These are phyloP conservation scores for Spinus pinus DNA, from an alignment of 2,797 vertebrate species.

Conservation along the genomic window DNA sequence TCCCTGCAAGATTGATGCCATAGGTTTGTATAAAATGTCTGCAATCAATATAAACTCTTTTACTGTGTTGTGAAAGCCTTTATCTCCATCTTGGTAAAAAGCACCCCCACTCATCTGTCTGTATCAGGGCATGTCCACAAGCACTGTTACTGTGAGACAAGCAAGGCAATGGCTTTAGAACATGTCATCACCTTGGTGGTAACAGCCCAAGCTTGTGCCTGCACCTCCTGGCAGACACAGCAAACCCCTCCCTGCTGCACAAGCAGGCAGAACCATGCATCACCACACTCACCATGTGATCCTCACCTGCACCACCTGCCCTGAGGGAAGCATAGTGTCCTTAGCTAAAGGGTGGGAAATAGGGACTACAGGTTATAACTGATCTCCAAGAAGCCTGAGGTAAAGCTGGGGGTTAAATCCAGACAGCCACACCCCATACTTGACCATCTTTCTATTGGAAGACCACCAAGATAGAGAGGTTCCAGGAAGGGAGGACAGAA, in stretches of 20 bases:
- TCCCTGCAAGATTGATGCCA: slow-evolving; percentile 2
- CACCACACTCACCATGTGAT: fast-evolving
- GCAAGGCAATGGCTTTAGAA: background rate
- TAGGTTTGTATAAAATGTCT: slow-evolving; percentile 43
- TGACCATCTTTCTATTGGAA: background rate
- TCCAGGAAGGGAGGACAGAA: background rate
- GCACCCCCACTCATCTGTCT: background rate
- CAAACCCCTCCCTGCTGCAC: background rate
- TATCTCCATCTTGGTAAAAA: slow-evolving; percentile 1
- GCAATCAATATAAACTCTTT: slow-evolving; percentile 43
- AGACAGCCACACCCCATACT: background rate
- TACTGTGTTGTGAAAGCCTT: slow-evolving; percentile 18
- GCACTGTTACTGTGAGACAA: background rate
- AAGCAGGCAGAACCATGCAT: background rate
- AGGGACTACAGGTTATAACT: background rate
- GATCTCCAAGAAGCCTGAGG: background rate
- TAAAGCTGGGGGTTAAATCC: background rate
- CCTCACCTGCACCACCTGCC: background rate
- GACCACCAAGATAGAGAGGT: background rate
- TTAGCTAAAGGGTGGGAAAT: background rate
- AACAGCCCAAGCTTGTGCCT: background rate
- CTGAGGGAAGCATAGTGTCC: fast-evolving
- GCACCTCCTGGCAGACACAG: background rate
- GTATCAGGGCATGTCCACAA: background rate
- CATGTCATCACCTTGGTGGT: background rate